Conservation (phyloP, 2,797 vertebrate species). For the Platyrinchus mystaceus region DNA sequence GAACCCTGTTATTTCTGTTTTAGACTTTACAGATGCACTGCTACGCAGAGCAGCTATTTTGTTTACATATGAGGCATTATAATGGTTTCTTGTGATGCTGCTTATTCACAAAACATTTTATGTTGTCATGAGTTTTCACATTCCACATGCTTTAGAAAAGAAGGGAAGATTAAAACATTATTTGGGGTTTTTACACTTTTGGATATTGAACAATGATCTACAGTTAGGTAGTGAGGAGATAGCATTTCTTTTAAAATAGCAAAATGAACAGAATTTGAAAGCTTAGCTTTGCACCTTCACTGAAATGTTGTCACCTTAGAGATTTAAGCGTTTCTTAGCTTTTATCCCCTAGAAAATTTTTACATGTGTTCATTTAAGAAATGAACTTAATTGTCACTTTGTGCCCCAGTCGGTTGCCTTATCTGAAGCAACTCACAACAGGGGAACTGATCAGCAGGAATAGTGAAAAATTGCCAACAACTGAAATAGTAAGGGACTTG, state of each 20-base stretch:
- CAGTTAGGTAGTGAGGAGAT: not conserved
- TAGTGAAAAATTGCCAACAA: not conserved
- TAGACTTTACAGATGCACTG: not conserved
- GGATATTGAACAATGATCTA: not conserved
- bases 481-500: not conserved
- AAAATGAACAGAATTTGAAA: not conserved
- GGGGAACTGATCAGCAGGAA: not conserved
- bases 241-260: not conserved
- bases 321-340: not conserved
- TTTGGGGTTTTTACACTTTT: not conserved
- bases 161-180: not conserved
- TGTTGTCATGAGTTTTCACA: not conserved
- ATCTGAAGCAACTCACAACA: not conserved
- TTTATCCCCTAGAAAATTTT: not conserved
- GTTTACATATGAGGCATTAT: not conserved
- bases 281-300: not conserved
- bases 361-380: not conserved
- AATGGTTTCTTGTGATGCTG: not conserved
- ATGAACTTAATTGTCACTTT: not conserved
- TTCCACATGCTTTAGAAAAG: not conserved
- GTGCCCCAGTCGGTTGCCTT: not conserved
- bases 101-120: not conserved
- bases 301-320: not conserved
- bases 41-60: not conserved
- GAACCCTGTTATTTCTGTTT: not conserved